Evolutionary conservation across 2,888 invertebrate species (phyloP).

Genomic region (Leptinotarsa peninsularis): DNA sequence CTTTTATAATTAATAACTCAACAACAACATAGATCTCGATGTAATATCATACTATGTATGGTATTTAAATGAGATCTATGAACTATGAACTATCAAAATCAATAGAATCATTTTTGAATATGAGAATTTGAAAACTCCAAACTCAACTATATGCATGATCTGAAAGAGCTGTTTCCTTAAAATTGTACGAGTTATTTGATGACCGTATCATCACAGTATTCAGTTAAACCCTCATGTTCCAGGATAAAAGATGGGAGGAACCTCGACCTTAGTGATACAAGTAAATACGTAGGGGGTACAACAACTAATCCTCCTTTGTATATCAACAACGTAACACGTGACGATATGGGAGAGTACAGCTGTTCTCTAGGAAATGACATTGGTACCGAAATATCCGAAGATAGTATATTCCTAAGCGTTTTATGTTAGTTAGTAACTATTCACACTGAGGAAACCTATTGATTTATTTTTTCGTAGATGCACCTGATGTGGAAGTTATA

Average conservation of each 20-base stretch:
- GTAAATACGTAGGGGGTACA: conserved; percentile 82
- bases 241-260: conserved; percentile 79
- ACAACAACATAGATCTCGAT: too few species aligned
- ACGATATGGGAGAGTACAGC: conserved; percentile 87
- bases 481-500: conserved; percentile 80
- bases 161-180: too few species aligned
- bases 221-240: conserved; percentile 14
- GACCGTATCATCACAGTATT: too few species aligned
- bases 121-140: too few species aligned
- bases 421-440: conserved; percentile 72
- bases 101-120: too few species aligned
- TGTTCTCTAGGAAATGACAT: conserved; percentile 85
- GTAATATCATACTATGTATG: too few species aligned
- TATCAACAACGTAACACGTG: conserved; percentile 80
- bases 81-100: too few species aligned
- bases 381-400: conserved; percentile 80
- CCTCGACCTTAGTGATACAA: conserved; percentile 69
- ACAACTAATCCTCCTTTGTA: conserved; percentile 81
- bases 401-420: conserved; percentile 81
- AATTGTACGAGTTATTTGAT: too few species aligned
- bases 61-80: too few species aligned
- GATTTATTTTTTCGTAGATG: conserved; percentile 70
- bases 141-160: too few species aligned
- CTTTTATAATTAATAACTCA: too few species aligned
- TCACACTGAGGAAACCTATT: not conserved